Evolutionary conservation across 2,797 vertebrate species (phyloP).

Genomic region (Squalus acanthias): DNA sequence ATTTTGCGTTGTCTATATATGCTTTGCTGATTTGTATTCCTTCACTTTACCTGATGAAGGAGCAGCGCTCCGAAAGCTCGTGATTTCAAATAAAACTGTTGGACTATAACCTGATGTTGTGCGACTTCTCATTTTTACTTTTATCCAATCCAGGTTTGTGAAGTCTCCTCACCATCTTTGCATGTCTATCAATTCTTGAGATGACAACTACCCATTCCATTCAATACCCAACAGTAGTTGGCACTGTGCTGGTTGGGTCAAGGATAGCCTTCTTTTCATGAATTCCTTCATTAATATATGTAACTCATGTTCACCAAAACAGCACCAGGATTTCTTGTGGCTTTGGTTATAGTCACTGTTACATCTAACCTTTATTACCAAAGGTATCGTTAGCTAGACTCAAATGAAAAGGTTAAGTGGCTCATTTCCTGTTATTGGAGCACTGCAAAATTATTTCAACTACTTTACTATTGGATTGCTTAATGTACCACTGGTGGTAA

Average conservation of each 20-base stretch:
- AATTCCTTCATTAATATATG: not conserved
- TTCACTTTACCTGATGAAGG: too few species aligned
- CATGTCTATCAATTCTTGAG: not conserved
- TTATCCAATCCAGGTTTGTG: not conserved
- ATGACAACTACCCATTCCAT: not conserved
- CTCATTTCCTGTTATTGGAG: slow-evolving; percentile 34
- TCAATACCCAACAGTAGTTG: not conserved
- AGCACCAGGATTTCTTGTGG: not conserved
- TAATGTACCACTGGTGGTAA: not conserved
- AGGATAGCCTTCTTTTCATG: not conserved
- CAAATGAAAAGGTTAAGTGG: not conserved
- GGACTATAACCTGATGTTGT: too few species aligned
- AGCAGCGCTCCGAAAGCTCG: too few species aligned
- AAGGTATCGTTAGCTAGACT: not conserved
- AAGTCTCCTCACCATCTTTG: not conserved
- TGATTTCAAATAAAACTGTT: too few species aligned
- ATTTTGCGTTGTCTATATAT: too few species aligned
- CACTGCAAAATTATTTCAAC: not conserved
- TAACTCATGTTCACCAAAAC: too few species aligned
- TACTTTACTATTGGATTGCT: slow-evolving; percentile 9
- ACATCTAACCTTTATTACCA: not conserved
- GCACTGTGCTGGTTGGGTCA: not conserved
- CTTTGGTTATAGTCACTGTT: not conserved
- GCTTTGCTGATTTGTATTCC: too few species aligned
- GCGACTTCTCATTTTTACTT: too few species aligned